Base-by-base conservation (phyloP, 2,888 invertebrate genomes). In the Xanthorhoe spadicearia region DNA sequence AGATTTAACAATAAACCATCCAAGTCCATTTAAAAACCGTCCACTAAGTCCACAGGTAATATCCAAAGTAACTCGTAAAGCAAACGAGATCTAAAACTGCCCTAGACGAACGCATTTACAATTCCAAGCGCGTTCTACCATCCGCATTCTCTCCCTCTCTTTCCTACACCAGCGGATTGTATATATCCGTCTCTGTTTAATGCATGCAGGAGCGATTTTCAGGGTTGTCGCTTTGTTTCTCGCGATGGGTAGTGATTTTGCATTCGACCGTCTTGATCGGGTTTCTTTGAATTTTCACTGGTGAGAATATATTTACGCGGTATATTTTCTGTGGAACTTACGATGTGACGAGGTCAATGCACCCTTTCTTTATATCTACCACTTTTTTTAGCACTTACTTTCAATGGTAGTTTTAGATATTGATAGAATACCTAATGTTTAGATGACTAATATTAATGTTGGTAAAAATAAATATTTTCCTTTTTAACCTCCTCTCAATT, bases 91-190 rank as follows among this genome's bases (percentile, higher is more conserved):
- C 77, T 77, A 74, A 76, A 79, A 77, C 77, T 79, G 77, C 76
- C 75, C 74, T 72, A 68, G 74, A 77, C 77, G 77, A 73, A 71
- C 76, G 73, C 81, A 89, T 90, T 92, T 89, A 83, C 85, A 83
- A 92, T 92, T 90, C 91, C 77, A 78, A 76, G 69, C 87, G 83
- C 90, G 86, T 89, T 81, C 83, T 78, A 79, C 86, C 86, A 87
- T 89, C 90, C 90, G 88, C 89, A 90, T 87, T 82, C 80, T 78
- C 66, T 74, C 82, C 73, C 71, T 81, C 84, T 73, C 75, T 74
- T 74, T 83, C 83, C 70, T 53, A 66, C 71, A 66, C 15, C 69
- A 38, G 65, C 54, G 15, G 69, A 73, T 78, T 69, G 62, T 64
- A 58, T 73, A 73, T 61, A 32, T 60, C 74, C 38, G 57, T 87